phyloP scores from a whole-genome alignment of 1,140 invertebrate species.

The Brachionus sp. region DNA sequence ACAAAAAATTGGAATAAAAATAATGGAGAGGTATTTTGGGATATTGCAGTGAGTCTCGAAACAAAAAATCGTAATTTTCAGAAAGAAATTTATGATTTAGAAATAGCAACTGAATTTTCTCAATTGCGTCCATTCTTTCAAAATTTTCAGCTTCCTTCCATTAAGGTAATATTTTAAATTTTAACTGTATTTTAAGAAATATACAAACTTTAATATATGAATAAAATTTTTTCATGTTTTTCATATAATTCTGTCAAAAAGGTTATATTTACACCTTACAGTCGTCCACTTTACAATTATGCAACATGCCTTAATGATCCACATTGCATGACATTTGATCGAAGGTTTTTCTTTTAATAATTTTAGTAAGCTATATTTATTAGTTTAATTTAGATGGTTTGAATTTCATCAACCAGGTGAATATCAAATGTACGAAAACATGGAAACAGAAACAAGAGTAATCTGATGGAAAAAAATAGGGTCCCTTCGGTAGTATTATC shows the following conservation, averaged over 20 bases:
- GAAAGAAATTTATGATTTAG: background rate
- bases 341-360: background rate
- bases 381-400: background rate
- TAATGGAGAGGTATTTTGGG: background rate
- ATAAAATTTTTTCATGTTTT: background rate
- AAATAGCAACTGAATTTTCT: background rate
- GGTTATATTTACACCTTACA: background rate
- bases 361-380: background rate
- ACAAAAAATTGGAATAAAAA: background rate
- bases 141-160: background rate
- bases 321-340: conserved; percentile 3
- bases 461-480: background rate
- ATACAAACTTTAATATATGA: background rate
- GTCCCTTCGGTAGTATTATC: no score
- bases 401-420: conserved; percentile 13
- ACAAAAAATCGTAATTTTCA: background rate
- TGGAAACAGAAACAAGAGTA: conserved; percentile 12
- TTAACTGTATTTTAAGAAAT: no score
- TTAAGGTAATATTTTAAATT: background rate
- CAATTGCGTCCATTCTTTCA: background rate
- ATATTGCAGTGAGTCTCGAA: background rate
- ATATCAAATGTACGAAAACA: conserved; percentile 30
- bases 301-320: background rate
- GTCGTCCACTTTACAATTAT: background rate
- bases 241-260: background rate